phyloP scores from a whole-genome alignment of 2,113 vertebrate species.

The Uria aalge region DNA sequence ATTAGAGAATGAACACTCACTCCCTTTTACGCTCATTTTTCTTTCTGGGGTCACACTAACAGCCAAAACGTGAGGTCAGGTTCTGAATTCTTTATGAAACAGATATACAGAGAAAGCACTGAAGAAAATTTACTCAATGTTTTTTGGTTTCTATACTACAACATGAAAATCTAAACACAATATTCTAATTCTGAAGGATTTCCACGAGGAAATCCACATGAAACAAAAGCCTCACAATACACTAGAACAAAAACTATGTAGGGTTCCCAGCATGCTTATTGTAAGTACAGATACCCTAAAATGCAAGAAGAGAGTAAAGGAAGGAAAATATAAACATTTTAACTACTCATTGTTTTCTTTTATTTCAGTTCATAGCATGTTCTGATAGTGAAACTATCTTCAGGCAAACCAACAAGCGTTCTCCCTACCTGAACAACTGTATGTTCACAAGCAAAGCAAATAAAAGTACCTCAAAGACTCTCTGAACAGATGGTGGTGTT shows the following conservation, averaged over 20 bases:
- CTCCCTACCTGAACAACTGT: background rate
- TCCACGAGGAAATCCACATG: background rate
- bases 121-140: background rate
- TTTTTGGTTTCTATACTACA: background rate
- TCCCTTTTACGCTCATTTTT: background rate
- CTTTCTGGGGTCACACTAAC: background rate
- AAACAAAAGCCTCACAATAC: background rate
- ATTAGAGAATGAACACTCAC: background rate
- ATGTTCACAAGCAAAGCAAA: background rate
- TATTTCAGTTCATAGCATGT: background rate
- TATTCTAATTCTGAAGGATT: background rate
- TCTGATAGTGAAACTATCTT: background rate
- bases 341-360: background rate
- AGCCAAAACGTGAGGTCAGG: background rate
- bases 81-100: background rate
- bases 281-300: background rate
- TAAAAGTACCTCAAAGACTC: background rate
- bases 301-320: background rate
- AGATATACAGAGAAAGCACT: background rate
- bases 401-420: background rate
- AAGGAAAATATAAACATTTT: background rate
- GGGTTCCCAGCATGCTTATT: background rate
- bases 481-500: conserved; percentile 7
- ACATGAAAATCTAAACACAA: background rate
- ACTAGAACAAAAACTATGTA: background rate